phyloP scores from a whole-genome alignment of 2,888 invertebrate species.

The Ernsta delagoae region DNA sequence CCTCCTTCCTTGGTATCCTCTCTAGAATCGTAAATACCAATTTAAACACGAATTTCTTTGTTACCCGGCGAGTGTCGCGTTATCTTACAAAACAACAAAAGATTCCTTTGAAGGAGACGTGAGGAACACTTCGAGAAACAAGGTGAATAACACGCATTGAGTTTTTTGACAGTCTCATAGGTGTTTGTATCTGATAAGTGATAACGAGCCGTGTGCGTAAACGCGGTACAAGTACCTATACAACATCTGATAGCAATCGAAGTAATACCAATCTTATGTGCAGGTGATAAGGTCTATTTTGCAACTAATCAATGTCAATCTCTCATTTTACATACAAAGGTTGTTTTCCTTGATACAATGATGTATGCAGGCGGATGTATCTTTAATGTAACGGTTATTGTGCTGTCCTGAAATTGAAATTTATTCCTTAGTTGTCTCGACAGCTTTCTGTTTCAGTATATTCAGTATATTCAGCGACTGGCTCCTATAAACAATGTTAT shows the following conservation, averaged over 20 bases:
- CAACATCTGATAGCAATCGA: neutral
- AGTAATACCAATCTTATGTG: neutral
- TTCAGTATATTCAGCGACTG: no score
- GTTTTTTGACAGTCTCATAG: conserved; percentile 9
- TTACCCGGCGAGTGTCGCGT: neutral
- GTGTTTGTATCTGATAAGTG: conserved; percentile 28
- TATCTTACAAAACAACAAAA: conserved; percentile 7
- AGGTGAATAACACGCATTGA: conserved; percentile 22
- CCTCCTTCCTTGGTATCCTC: neutral
- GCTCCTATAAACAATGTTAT: no score
- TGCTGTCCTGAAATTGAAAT: conserved; percentile 5
- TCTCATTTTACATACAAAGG: neutral
- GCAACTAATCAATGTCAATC: neutral
- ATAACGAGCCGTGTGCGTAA: neutral
- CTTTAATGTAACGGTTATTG: neutral
- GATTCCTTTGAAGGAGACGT: neutral
- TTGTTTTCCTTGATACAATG: conserved; percentile 6
- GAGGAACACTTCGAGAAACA: conserved; percentile 14
- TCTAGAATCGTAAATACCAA: no score
- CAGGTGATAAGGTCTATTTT: conserved; percentile 8
- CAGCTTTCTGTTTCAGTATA: no score
- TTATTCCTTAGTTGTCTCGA: neutral
- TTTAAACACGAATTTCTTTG: neutral
- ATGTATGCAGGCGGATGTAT: conserved; percentile 1
- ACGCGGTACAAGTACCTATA: neutral